These are phyloP conservation scores for Cylas formicarius DNA, from an alignment of 1,140 invertebrate genomes.

Conservation along the genomic window DNA sequence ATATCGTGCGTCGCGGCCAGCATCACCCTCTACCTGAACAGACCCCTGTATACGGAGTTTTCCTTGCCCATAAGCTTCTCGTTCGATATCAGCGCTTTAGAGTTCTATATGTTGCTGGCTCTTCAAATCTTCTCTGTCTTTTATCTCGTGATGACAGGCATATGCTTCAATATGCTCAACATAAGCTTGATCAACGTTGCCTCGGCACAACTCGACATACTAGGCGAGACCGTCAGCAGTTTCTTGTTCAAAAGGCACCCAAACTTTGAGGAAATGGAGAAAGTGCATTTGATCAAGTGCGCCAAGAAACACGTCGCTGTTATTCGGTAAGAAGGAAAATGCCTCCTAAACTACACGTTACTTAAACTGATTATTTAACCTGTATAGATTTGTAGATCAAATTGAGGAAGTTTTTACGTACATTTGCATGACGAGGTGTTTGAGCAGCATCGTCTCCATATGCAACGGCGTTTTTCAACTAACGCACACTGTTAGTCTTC, in stretches of 20 bases:
- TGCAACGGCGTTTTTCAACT: slow-evolving; percentile 14
- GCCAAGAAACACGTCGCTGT: slow-evolving; percentile 3
- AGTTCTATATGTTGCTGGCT: background rate
- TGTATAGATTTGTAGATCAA: slow-evolving; percentile 9
- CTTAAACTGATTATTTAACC: slow-evolving; percentile 2
- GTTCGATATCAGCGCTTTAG: background rate
- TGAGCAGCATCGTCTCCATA: slow-evolving; percentile 5
- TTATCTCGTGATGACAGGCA: slow-evolving; percentile 12
- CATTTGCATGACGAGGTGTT: slow-evolving; percentile 9
- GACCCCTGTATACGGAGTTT: slow-evolving; percentile 6
- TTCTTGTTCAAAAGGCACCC: slow-evolving; percentile 1
- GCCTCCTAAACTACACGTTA: too few relatives aligned
- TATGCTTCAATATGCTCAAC: slow-evolving; percentile 9
- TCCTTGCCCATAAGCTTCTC: slow-evolving; percentile 7
- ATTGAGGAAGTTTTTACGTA: slow-evolving; percentile 8
- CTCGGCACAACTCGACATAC: slow-evolving; percentile 8
- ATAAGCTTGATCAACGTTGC: slow-evolving; percentile 9
- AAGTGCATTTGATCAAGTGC: slow-evolving; percentile 6
- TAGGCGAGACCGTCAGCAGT: background rate
- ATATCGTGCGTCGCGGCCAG: slow-evolving; percentile 5
- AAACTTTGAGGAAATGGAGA: slow-evolving; percentile 1
- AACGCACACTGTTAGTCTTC: slow-evolving; percentile 7
- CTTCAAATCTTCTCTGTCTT: slow-evolving; percentile 8
- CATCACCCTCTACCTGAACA: slow-evolving; percentile 9
- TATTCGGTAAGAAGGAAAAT: slow-evolving; percentile 7